Conservation (phyloP, 2,888 invertebrate genomes). For the Malacosoma neustria region DNA sequence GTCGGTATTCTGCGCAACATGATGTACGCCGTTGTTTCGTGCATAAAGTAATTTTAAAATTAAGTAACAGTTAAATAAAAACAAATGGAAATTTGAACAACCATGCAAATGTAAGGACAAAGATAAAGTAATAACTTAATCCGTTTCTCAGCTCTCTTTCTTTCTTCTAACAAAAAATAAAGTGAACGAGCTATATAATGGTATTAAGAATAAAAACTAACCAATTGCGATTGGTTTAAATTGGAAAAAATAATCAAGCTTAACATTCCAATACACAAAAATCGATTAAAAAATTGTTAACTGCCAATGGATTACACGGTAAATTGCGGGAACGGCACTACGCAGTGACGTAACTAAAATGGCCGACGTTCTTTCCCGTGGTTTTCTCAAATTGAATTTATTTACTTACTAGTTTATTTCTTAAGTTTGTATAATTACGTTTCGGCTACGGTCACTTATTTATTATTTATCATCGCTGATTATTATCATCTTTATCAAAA, state of each 20-base stretch:
- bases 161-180: not conserved
- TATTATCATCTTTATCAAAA: no score
- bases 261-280: not conserved
- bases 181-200: not conserved
- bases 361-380: not conserved
- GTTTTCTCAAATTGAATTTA: not conserved
- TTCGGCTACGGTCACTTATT: no score
- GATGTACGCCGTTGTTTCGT: no score
- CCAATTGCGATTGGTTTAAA: not conserved
- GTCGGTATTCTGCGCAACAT: no score
- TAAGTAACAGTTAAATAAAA: not conserved
- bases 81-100: not conserved
- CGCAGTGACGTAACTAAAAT: not conserved
- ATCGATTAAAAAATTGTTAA: not conserved
- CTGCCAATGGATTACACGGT: not conserved
- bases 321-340: not conserved
- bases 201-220: not conserved
- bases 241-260: not conserved
- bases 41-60: no score
- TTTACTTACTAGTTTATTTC: no score
- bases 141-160: not conserved
- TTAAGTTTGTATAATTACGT: no score
- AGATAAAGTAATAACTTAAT: not conserved
- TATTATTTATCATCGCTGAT: no score
- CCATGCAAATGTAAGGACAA: not conserved